phyloP scores from a whole-genome alignment of 2,888 invertebrate species.

The Polydrusus pterygomalis region DNA sequence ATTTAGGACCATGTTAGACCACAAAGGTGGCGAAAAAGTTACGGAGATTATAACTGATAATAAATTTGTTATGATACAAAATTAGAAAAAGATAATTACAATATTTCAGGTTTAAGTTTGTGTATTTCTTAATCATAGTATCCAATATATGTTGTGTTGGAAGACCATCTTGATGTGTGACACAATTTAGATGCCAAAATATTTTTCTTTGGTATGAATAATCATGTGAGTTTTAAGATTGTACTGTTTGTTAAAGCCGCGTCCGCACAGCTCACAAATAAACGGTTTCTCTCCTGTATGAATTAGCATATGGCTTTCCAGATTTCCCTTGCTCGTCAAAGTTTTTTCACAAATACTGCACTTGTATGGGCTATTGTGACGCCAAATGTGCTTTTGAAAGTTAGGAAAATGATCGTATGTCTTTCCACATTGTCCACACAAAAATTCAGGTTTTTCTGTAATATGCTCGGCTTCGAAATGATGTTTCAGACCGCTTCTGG shows the following conservation, averaged over 20 bases:
- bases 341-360: conserved; percentile 69
- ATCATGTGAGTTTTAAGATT: conserved; percentile 35
- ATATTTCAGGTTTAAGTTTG: no score
- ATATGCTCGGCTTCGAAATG: conserved; percentile 21
- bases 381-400: conserved; percentile 57
- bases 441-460: background rate
- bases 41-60: no score
- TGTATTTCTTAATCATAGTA: no score
- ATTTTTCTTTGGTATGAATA: background rate
- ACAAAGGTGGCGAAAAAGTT: no score
- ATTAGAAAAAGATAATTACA: no score
- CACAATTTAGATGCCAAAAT: background rate
- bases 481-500: conserved; percentile 9
- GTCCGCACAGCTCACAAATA: conserved; percentile 52
- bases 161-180: no score
- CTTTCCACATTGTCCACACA: conserved; percentile 59
- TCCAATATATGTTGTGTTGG: background rate
- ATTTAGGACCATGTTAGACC: no score
- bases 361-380: conserved; percentile 60
- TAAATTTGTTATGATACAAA: no score
- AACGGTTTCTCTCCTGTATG: conserved; percentile 56
- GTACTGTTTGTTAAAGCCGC: conserved; percentile 46
- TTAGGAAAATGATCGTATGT: conserved; percentile 48
- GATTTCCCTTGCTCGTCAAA: conserved; percentile 30
- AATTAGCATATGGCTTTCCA: conserved; percentile 44